Conservation (phyloP, 2,888 invertebrate species). For the Phrixothrix hirtus region DNA sequence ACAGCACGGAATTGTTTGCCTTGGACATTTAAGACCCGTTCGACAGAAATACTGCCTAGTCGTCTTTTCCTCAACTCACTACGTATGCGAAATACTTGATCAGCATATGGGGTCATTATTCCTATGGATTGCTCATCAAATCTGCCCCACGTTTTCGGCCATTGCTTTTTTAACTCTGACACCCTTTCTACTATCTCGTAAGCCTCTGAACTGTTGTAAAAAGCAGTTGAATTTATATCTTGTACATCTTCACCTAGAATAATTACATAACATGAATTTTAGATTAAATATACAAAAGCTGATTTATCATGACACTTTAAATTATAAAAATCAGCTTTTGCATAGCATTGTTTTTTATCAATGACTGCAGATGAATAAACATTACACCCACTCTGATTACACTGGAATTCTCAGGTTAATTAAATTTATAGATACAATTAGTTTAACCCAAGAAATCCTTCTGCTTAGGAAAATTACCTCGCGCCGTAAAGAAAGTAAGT, state of each 20-base stretch:
- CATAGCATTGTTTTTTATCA: no score
- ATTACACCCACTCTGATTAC: no score
- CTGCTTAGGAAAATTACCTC: conserved; percentile 3
- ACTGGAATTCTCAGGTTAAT: no score
- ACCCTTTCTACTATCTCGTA: conserved; percentile 79
- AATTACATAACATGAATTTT: no score
- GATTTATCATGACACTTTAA: no score
- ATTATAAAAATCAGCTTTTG: no score
- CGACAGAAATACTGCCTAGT: conserved; percentile 77
- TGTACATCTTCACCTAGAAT: conserved; percentile 81
- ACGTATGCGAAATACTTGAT: conserved; percentile 76
- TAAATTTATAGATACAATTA: no score
- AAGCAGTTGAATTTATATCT: conserved; percentile 77
- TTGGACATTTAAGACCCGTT: conserved; percentile 82
- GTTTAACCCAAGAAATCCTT: no score
- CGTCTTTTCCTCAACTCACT: conserved; percentile 74
- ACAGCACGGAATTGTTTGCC: conserved; percentile 86
- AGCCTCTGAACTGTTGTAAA: conserved; percentile 80
- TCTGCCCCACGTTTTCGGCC: conserved; percentile 75
- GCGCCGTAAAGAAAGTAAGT: conserved; percentile 74
- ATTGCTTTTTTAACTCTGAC: conserved; percentile 68
- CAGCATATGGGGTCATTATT: conserved; percentile 83
- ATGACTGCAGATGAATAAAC: no score
- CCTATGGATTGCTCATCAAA: conserved; percentile 78
- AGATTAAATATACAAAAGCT: no score